Percentiles rank a stretch among this genome's conserved stretches.
Evolutionary conservation across 2,888 invertebrate genomes (phyloP).

Genomic region (Syritta pipiens): DNA sequence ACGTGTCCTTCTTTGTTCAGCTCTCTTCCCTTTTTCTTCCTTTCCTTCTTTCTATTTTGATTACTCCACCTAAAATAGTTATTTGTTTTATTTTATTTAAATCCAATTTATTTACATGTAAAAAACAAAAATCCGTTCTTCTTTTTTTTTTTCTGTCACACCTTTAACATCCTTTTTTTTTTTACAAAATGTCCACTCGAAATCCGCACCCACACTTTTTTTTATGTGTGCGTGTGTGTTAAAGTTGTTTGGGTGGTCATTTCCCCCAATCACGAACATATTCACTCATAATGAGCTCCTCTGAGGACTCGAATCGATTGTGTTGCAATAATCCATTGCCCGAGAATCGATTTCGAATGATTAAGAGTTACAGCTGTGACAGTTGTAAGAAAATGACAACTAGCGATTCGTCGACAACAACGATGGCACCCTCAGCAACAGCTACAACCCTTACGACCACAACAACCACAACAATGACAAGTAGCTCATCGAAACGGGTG

Average conservation of each 20-base stretch:
- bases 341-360: conserved; percentile 71
- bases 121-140: too few relatives aligned
- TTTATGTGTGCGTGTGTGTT: neutral
- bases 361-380: conserved; percentile 78
- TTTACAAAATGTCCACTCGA: too few relatives aligned
- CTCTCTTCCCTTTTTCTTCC: conserved; percentile 4
- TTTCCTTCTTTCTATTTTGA: conserved; percentile 28
- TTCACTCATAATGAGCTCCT: conserved; percentile 80
- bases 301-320: conserved; percentile 78
- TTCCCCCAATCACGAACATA: conserved; percentile 80
- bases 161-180: too few relatives aligned
- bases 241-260: conserved; percentile 78
- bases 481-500: conserved; percentile 68
- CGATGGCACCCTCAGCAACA: conserved; percentile 71
- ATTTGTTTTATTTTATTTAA: conserved; percentile 48
- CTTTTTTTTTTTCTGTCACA: conserved; percentile 27
- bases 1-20: conserved; percentile 1
- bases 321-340: conserved; percentile 72
- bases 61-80: conserved; percentile 49
- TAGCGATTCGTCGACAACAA: conserved; percentile 63
- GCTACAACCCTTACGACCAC: conserved; percentile 73
- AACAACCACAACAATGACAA: conserved; percentile 77
- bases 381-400: conserved; percentile 70
- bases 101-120: conserved; percentile 40
- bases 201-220: too few relatives aligned